Conservation (phyloP, 2,797 vertebrate genomes). For the Sebastes itinus region DNA sequence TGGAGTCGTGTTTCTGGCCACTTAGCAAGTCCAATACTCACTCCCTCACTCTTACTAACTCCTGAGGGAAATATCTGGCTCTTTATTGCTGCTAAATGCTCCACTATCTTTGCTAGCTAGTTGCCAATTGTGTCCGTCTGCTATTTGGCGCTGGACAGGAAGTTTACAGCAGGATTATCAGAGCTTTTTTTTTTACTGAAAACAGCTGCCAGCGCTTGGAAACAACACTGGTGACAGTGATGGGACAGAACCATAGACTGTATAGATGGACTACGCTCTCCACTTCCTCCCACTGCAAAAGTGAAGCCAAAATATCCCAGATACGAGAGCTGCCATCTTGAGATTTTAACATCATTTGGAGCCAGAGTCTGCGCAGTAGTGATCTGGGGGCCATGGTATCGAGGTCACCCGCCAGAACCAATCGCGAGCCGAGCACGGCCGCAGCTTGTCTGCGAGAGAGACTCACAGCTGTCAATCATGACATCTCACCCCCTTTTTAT, state of each 20-base stretch:
- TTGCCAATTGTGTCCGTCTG: background rate
- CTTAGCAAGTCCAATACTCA: background rate
- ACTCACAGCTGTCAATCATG: no score
- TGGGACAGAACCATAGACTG: background rate
- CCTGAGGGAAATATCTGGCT: background rate
- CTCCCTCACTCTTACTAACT: background rate
- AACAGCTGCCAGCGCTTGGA: background rate
- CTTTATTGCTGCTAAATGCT: background rate
- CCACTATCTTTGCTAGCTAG: background rate
- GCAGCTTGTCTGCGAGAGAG: no score
- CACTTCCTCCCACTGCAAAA: no score
- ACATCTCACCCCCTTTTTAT: no score
- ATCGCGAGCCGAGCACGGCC: no score
- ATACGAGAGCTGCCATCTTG: no score
- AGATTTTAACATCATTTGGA: no score
- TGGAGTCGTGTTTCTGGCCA: background rate
- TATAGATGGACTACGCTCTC: no score
- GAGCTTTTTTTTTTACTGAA: background rate
- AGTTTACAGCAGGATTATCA: background rate
- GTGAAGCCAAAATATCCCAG: no score
- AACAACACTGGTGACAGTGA: background rate
- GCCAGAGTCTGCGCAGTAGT: no score
- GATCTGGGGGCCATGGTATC: no score
- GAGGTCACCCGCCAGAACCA: no score
- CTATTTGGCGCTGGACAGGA: background rate